Base-by-base conservation (phyloP, 1,140 invertebrate species). In the Ceratina calcarata region DNA sequence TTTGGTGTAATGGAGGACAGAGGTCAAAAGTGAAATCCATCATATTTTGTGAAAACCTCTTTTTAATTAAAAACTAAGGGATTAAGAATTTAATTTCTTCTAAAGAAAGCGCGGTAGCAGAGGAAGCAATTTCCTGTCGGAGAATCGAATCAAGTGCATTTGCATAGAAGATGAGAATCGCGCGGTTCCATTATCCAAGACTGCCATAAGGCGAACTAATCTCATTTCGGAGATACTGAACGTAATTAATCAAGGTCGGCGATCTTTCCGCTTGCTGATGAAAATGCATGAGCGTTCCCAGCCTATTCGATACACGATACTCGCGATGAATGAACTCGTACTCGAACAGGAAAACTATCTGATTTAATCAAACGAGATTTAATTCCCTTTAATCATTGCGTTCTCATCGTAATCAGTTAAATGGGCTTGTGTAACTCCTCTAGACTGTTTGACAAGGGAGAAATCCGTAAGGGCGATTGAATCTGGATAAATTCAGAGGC, bases 231-330 rank as follows among this genome's bases (percentile, higher is more conserved):
- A 55, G 24, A 37, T 20, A n/a, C n/a, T 27, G n/a, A 65, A 55
- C 8, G n/a, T 65, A 74, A 55, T 74, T 66, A 66, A 74, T 57
- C 49, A 20, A 74, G 72, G 61, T n/a, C 16, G 20, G 37, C 24
- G 71, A 64, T 65, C 71, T 32, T n/a, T 64, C 1, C 18, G 37
- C 18, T 12, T 8, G 37, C 37, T 64, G 60, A 74, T 74, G 27
- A 74, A 74, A 74, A 74, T 74, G 61, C 61, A 65, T 24, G 61
- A 74, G 60, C 37, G 37, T 45, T 45, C 10, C 37, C 37, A 10
- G 37, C 10, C 37, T 10, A 10, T 7, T 45, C 37, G 37, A 45
- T 45, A 45, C 37, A 10, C 37, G 37, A 45, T 32, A 32, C 27
- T 32, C 27, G 37, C 37, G 37, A 45, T 45, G 37, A 45, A 45